Evolutionary conservation across 2,113 vertebrate genomes (phyloP), one percentile per base, ranked within the genome.

Genomic region (Sinocyclocheilus anshuiensis): DNA sequence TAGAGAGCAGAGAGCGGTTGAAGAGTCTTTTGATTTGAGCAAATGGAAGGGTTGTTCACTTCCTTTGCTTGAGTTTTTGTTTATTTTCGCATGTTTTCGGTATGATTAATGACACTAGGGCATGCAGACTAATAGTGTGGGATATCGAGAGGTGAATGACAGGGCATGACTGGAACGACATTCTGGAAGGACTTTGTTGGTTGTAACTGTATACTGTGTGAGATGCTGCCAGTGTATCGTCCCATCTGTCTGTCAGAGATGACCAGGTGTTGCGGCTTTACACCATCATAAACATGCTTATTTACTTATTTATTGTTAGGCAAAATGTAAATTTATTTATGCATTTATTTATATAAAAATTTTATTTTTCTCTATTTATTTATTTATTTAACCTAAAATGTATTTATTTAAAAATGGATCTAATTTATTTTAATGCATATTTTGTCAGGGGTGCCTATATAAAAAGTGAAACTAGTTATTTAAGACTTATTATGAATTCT

Each of bases 171-270:
- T 26, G 65, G 59, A 75, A 76, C 6, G 9, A 84, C 36, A 78
- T 86, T 77, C 77, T 84, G 55, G 55, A 42, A 39, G 45, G 53
- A 50, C 22, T 50, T 29, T 1, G 65, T 22, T 69, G 33, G 69
- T 72, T 42, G 55, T 86, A 84, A 84, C 55, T 57, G 29, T 67
- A 13, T 75, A 36, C 77, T 15, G 24, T 88, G 72, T 84, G 53
- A 79, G 69, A 82, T 77, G 42, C 22, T 74, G 22, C 10, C n/a
- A 69, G 7, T 76, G 72, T 53, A 63, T 57, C 6, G 55, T 7
- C 53, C 2, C 53, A 55, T 20, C 53, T 55, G 6, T 61, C 57
- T 61, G 57, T 61, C 22, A n/a, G 57, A 61, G 22, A 61, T 61
- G 57, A n/a, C 57, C 57, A 61, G 57, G 57, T n/a, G 57, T 10